These are phyloP conservation scores for Cranoglanis bouderius DNA, from an alignment of 2,113 vertebrate species.

Conservation along the genomic window DNA sequence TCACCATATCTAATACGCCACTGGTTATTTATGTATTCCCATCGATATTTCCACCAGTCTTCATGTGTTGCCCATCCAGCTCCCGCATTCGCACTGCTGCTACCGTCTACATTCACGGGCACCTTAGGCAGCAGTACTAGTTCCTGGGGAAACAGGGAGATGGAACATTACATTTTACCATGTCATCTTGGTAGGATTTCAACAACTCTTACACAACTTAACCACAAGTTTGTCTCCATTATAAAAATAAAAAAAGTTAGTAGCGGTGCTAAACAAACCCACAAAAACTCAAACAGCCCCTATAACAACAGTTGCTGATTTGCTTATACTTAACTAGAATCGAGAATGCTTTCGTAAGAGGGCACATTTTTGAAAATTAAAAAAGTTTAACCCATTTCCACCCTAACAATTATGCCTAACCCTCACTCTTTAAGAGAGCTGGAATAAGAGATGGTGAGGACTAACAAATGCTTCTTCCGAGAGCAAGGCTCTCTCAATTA, in stretches of 20 bases:
- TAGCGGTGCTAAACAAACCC: background rate
- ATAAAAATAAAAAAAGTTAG: background rate
- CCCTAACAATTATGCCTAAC: background rate
- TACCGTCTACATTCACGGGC: background rate
- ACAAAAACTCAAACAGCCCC: background rate
- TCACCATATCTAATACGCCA: constrained; percentile 35
- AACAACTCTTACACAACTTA: background rate
- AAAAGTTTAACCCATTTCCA: too few relatives aligned
- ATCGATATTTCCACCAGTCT: background rate
- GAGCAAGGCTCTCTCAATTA: background rate
- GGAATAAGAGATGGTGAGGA: background rate
- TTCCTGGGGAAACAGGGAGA: background rate
- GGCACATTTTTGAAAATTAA: background rate
- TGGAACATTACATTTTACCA: background rate
- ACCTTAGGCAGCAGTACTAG: background rate
- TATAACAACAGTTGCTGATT: background rate
- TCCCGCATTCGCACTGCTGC: rapidly evolving
- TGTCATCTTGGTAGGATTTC: background rate
- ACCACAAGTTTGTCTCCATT: background rate
- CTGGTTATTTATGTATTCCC: background rate
- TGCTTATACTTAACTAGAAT: background rate
- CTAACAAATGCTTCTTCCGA: background rate
- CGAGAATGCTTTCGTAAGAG: background rate
- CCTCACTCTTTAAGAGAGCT: background rate
- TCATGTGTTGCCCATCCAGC: background rate